Base-by-base conservation (phyloP, 2,113 vertebrate species). In the Oriolus oriolus region DNA sequence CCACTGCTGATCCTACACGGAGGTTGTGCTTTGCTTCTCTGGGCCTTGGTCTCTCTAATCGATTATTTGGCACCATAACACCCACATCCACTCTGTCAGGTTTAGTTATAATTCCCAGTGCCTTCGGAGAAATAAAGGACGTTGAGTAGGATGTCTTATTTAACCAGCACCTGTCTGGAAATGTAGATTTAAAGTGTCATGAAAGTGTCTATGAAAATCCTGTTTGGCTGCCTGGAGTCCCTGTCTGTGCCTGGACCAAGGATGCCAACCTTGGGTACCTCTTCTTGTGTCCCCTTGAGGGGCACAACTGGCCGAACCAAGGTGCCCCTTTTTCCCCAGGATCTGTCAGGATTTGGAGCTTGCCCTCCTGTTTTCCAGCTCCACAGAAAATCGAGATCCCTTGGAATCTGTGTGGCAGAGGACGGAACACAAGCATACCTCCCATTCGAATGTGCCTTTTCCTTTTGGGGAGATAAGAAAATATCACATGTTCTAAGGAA, bases 391-490 rank as follows among this genome's bases (percentile, higher is more conserved):
- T 4, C 0, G 0, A 77, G 63, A 35, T 35, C 26, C 39, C 42
- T 1, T 4, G 24, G 54, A 61, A 21, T 50, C 39, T 8, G 7
- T 21, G 1, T 21, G 74, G 42, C 70, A 18, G 1, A 31, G 87
- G 65, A 56, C 44, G 88, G 35, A 54, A 4, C 19, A 11, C 33
- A 56, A 45, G 15, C 0, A 7, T 1, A 4, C 21, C 74, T 60
- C 47, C 68, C 24, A 7, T 64, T 86, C 56, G 59, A 65, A 50
- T 11, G 63, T 37, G 82, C 54, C 63, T 91, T 59, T 83, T 87
- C 91, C 53, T 8, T 44, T 95, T 63, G 5, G 66, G 83, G 90
- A 90, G 92, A 94, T 87, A 95, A 91, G 94, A 19, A 91, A 86
- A 60, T 75, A 93, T 78, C 56, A 60, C 59, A 41, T 52, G 33